phyloP scores from a whole-genome alignment of 1,140 invertebrate species.

The Bombus huntii region DNA sequence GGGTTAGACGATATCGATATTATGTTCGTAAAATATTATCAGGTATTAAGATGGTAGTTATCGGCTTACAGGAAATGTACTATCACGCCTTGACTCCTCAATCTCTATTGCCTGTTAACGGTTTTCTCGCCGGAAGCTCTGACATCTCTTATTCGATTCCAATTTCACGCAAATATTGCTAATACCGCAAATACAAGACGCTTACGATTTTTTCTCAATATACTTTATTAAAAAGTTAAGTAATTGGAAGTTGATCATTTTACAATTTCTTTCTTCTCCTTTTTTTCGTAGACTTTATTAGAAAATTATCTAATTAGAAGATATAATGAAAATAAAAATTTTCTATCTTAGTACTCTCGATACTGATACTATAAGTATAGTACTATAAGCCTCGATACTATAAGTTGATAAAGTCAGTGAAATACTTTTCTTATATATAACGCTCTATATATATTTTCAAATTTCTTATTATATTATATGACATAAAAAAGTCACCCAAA shows the following conservation, averaged over 20 bases:
- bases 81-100: background rate
- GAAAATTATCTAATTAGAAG: too few species aligned
- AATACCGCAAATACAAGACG: background rate
- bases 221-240: background rate
- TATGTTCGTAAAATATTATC: background rate
- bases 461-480: background rate
- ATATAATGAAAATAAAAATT: too few species aligned
- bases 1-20: background rate
- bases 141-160: background rate
- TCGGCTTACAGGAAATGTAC: background rate
- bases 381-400: too few species aligned
- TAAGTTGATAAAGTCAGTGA: too few species aligned
- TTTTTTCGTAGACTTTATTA: too few species aligned
- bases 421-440: background rate
- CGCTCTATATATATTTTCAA: background rate
- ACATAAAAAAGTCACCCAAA: background rate
- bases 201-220: background rate
- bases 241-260: background rate
- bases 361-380: too few species aligned
- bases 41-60: slow-evolving; percentile 1
- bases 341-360: too few species aligned
- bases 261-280: too few species aligned
- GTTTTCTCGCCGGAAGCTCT: background rate
- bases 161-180: background rate
- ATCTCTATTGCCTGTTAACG: slow-evolving; percentile 17